Conservation (phyloP, 2,113 vertebrate species). For the Sturnira hondurensis region DNA sequence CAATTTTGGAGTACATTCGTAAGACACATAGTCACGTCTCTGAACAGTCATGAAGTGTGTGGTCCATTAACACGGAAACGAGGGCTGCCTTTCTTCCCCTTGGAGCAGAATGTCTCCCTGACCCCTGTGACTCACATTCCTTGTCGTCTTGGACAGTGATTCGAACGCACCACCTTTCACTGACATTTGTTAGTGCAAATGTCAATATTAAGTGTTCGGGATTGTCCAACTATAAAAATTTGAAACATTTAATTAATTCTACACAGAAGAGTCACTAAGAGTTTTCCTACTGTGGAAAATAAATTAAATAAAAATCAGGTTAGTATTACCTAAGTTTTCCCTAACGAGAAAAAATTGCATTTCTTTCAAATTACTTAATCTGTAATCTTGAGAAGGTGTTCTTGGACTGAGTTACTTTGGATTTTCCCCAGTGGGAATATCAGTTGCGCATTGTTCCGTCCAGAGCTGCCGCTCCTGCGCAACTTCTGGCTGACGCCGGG, state of each 20-base stretch:
- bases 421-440: rapidly evolving
- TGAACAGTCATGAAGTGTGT: rapidly evolving
- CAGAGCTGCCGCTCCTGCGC: too few species aligned
- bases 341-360: neutral
- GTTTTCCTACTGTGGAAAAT: neutral
- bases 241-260: neutral
- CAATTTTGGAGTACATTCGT: rapidly evolving
- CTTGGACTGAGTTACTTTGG: neutral
- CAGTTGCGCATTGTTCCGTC: rapidly evolving
- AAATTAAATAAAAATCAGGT: neutral
- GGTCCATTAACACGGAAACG: rapidly evolving
- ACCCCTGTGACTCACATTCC: too few species aligned
- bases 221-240: neutral
- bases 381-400: neutral
- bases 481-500: rapidly evolving
- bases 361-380: neutral
- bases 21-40: too few species aligned
- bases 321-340: neutral
- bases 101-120: rapidly evolving
- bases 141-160: rapidly evolving
- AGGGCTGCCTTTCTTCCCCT: neutral
- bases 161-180: neutral
- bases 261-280: neutral
- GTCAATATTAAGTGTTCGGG: rapidly evolving
- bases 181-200: neutral